phyloP scores from a whole-genome alignment of 2,888 invertebrate species.

The Stenotaenia linearis region DNA sequence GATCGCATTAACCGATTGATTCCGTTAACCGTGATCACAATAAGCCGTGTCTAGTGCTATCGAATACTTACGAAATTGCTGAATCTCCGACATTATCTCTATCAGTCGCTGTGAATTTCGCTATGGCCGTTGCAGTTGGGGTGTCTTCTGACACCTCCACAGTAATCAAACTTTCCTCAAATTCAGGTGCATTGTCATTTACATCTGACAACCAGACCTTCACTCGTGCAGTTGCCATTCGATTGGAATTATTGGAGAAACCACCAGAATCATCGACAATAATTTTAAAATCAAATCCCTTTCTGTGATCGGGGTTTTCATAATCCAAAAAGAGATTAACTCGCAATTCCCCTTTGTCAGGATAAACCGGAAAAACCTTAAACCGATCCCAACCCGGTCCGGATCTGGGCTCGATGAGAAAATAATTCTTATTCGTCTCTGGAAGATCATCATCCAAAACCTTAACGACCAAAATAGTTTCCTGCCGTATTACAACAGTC shows the following conservation, averaged over 20 bases:
- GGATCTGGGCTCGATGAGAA: conserved; percentile 31
- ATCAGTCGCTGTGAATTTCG: conserved; percentile 49
- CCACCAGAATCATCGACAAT: conserved; percentile 35
- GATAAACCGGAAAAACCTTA: neutral
- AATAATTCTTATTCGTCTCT: conserved; percentile 36
- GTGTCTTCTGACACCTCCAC: conserved; percentile 44
- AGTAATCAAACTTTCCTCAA: conserved; percentile 54
- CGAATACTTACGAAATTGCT: conserved; percentile 37
- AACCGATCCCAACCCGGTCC: conserved; percentile 36
- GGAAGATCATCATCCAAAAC: conserved; percentile 37
- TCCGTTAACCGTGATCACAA: too few relatives aligned
- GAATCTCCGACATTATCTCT: conserved; percentile 48
- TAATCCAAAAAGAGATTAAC: conserved; percentile 33
- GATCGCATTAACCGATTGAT: too few relatives aligned
- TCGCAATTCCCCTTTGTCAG: conserved; percentile 16
- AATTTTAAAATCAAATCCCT: conserved; percentile 34
- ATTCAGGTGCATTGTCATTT: conserved; percentile 89
- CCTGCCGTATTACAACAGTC: neutral
- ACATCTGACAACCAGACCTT: conserved; percentile 61
- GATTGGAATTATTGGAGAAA: conserved; percentile 26
- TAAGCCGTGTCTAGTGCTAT: too few relatives aligned
- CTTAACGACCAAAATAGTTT: conserved; percentile 34
- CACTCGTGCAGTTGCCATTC: conserved; percentile 30
- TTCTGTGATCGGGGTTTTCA: conserved; percentile 32
- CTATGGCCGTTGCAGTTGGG: conserved; percentile 44